Evolutionary conservation across 2,797 vertebrate genomes (phyloP), one percentile per base, ranked within the genome.

Genomic region (Karalla daura): DNA sequence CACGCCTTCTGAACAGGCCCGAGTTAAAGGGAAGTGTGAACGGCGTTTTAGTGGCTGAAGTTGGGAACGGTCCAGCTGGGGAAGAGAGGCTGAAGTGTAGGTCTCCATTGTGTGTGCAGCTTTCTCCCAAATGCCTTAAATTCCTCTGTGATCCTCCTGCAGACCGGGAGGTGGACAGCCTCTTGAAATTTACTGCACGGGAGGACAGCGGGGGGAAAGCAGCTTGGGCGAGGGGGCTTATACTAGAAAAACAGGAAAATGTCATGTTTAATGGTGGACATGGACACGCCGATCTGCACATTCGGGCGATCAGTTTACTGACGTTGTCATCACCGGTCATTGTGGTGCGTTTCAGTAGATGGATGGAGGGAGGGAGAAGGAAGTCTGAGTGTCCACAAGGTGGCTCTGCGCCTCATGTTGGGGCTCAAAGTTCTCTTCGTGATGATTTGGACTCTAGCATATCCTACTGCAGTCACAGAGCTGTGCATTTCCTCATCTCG

Each of bases 301-400:
- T 39, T 15, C 3, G 20, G 5, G 11, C 17, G 1, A 36, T 46
- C 2, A n/a, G 7, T 27, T 67, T 5, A 7, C 30, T 25, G 17
- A 2, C 9, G 23, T 28, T 39, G 14, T 12, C 12, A 50, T 44
- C 2, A 61, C 28, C 1, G 15, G 4, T 13, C 14, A 15, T 37
- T 32, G 11, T 27, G 14, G 37, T 8, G 20, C 35, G 37, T 44
- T 52, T 52, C 9, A 20, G 14, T 9, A 23, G 8, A 21, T 40
- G 6, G 28, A 28, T 8, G 5, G 5, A 55, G 12, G 14, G 33
- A 17, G 5, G 4, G 8, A 45, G 23, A 6, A n/a, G 15, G 53
- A n/a, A 46, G 37, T 30, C 9, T 53, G 21, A 47, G 11, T 76
- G 53, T 74, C 90, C 91, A 92, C 88, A 77, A 92, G 90, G 72